phyloP scores from a whole-genome alignment of 2,888 invertebrate species.

The Apotomis turbidana region DNA sequence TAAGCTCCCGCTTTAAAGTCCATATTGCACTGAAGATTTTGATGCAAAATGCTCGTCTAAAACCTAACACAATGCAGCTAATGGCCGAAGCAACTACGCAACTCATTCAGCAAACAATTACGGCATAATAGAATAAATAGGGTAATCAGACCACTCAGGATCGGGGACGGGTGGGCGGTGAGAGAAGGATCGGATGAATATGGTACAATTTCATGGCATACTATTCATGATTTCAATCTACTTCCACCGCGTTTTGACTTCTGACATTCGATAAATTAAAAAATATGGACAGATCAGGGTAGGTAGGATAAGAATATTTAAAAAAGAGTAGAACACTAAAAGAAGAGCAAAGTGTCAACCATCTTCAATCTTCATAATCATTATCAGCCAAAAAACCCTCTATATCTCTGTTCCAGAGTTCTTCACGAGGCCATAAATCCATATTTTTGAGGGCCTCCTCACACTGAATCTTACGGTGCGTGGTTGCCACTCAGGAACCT shows the following conservation, averaged over 20 bases:
- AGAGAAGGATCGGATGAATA: constrained; percentile 30
- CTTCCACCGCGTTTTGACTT: not conserved
- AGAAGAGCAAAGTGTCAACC: no score
- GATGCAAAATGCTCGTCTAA: constrained; percentile 31
- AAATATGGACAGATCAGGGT: no score
- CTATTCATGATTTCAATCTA: not conserved
- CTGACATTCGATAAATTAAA: not conserved
- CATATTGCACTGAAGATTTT: constrained; percentile 1
- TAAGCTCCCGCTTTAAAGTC: not conserved
- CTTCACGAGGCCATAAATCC: no score
- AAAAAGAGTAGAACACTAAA: no score
- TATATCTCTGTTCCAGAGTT: no score
- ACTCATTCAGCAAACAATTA: constrained; percentile 78
- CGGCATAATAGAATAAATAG: constrained; percentile 82
- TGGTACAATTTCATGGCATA: constrained; percentile 23
- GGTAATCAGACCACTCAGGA: constrained; percentile 80
- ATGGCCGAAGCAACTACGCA: constrained; percentile 68
- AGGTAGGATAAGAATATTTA: no score
- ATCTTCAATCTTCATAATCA: no score
- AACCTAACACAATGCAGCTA: constrained; percentile 73
- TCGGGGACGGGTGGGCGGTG: constrained; percentile 52
- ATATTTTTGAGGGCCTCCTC: no score
- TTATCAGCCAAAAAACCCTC: no score
- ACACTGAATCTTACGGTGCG: no score
- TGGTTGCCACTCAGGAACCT: no score